These are phyloP conservation scores for Henicopernis longicauda DNA, from an alignment of 2,113 vertebrate genomes.

Conservation along the genomic window DNA sequence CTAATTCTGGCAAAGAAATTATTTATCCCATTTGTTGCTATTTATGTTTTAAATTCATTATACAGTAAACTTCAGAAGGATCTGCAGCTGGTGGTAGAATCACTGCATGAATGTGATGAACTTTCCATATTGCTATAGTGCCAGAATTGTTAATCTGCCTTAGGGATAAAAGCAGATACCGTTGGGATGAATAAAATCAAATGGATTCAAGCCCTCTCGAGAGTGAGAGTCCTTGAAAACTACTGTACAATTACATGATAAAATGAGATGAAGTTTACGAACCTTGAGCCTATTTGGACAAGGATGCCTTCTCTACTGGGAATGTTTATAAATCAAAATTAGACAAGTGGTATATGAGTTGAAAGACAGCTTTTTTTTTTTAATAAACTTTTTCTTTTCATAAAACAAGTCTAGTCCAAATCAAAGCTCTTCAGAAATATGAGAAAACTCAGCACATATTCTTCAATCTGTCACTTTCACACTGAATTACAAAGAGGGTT, in stretches of 20 bases:
- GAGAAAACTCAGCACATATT: background rate
- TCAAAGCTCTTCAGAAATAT: slow-evolving; percentile 14
- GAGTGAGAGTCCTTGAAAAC: slow-evolving; percentile 42
- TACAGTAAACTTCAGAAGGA: slow-evolving; percentile 9
- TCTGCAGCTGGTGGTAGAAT: slow-evolving; percentile 18
- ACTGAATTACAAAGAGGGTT: background rate
- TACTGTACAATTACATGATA: slow-evolving; percentile 13
- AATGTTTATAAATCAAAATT: slow-evolving; percentile 48
- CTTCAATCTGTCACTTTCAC: background rate
- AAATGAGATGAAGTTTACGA: slow-evolving; percentile 48
- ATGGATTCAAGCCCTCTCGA: background rate
- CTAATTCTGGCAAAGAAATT: background rate
- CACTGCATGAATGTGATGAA: background rate
- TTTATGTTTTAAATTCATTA: slow-evolving; percentile 22
- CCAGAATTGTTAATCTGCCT: slow-evolving; percentile 18
- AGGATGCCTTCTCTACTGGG: background rate
- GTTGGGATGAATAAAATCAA: slow-evolving; percentile 55
- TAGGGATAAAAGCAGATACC: slow-evolving; percentile 36
- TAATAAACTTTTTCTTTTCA: background rate
- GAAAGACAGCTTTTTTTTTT: background rate
- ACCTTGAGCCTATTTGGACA: slow-evolving; percentile 16
- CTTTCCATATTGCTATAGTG: slow-evolving; percentile 3
- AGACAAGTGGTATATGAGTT: slow-evolving; percentile 1
- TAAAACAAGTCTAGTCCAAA: slow-evolving; percentile 1
- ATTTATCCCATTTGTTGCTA: slow-evolving; percentile 41